These are phyloP conservation scores for Cyanocitta stelleri DNA, from an alignment of 2,113 vertebrate genomes.

Conservation along the genomic window DNA sequence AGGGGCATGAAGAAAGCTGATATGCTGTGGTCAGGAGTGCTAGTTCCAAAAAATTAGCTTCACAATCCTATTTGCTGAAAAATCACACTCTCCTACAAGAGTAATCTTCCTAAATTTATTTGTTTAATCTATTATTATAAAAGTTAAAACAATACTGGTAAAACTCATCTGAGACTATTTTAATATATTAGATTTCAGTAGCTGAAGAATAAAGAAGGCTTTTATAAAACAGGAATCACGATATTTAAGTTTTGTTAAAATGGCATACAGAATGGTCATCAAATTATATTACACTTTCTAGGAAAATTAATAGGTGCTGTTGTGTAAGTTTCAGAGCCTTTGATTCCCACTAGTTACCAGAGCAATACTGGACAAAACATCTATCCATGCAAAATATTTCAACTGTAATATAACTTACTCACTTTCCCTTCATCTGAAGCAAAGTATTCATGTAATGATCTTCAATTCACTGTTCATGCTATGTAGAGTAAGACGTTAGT, in stretches of 20 bases:
- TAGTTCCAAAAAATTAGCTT: neutral
- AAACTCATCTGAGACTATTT: neutral
- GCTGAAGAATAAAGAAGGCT: neutral
- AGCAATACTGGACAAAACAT: neutral
- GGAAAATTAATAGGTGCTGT: neutral
- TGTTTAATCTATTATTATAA: conserved; percentile 1
- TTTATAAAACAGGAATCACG: neutral
- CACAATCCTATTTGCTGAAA: neutral
- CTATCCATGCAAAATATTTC: neutral
- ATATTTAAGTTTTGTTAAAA: neutral
- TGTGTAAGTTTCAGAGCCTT: neutral
- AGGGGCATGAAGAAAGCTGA: neutral
- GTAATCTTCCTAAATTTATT: neutral
- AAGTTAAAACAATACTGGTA: neutral
- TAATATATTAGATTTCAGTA: neutral
- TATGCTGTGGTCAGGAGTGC: accelerated
- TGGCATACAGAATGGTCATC: neutral
- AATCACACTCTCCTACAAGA: neutral
- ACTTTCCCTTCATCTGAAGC: neutral
- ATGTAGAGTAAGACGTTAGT: neutral
- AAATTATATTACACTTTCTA: neutral
- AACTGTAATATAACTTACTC: neutral
- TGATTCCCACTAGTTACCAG: neutral
- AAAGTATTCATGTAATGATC: neutral
- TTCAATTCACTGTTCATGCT: neutral